Conservation (phyloP, 2,797 vertebrate species). For the Macroramphosus scolopax region DNA sequence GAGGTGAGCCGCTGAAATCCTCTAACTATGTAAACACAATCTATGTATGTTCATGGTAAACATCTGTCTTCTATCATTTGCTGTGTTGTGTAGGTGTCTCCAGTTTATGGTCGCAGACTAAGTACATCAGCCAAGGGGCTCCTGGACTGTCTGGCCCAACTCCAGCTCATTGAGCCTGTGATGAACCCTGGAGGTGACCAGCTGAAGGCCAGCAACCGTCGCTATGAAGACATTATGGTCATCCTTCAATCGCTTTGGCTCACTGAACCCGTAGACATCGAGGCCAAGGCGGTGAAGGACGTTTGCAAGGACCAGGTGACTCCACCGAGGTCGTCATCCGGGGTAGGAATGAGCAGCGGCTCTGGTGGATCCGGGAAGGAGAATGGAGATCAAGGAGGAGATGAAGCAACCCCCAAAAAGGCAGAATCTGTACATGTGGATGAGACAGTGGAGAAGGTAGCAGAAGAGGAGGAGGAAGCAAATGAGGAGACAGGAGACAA, state of each 20-base stretch:
- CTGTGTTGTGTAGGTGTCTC: conserved; percentile 71
- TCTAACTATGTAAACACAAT: too few relatives aligned
- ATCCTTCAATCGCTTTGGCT: conserved; percentile 85
- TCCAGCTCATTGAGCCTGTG: conserved; percentile 82
- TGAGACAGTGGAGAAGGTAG: conserved; percentile 20
- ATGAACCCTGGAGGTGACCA: conserved; percentile 33
- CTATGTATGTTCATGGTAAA: too few relatives aligned
- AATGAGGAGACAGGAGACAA: neutral
- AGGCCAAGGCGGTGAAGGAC: conserved; percentile 32
- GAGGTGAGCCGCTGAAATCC: conserved; percentile 64
- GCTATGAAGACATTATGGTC: conserved; percentile 76
- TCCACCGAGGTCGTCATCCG: conserved; percentile 84
- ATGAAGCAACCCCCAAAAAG: conserved; percentile 37
- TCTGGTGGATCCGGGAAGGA: conserved; percentile 81
- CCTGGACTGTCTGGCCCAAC: conserved; percentile 82
- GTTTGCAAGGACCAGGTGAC: conserved; percentile 49
- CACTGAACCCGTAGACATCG: conserved; percentile 45
- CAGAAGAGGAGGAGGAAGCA: conserved; percentile 4
- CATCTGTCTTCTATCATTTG: too few relatives aligned
- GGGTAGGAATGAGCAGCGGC: conserved; percentile 84
- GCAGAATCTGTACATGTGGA: conserved; percentile 35
- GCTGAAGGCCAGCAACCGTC: conserved; percentile 40
- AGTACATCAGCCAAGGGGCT: conserved; percentile 81
- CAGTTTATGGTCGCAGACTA: conserved; percentile 78
- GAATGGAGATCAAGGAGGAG: conserved; percentile 48